A percentile compares a stretch with the other conserved stretches of the same genome.
Conservation (phyloP, 2,797 vertebrate genomes). For the Tamandua tetradactyla region DNA sequence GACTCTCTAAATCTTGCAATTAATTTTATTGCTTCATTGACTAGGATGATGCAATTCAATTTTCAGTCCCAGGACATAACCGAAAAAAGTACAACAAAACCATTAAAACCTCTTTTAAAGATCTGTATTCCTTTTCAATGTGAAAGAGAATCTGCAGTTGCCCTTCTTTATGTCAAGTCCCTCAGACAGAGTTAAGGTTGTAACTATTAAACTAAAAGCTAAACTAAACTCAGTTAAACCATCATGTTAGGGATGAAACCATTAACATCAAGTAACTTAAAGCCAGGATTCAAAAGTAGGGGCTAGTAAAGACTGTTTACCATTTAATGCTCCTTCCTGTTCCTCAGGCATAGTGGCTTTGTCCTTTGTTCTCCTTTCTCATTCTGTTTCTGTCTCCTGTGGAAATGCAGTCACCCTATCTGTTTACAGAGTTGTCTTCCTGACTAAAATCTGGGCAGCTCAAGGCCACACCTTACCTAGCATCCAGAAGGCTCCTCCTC, state of each 20-base stretch:
- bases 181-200: neutral
- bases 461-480: neutral
- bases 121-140: neutral
- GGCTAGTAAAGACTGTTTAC: neutral
- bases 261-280: neutral
- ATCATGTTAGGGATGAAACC: neutral
- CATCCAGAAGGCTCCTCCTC: neutral
- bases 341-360: neutral
- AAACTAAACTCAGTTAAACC: neutral
- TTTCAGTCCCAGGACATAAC: neutral
- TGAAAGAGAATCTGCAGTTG: neutral
- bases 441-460: neutral
- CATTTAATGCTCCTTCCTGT: rapidly evolving
- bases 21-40: neutral
- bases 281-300: neutral
- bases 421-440: neutral
- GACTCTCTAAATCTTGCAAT: neutral
- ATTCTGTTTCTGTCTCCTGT: neutral
- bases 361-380: neutral
- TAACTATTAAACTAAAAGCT: neutral
- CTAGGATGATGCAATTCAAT: neutral
- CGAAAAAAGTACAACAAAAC: neutral
- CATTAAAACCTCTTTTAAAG: neutral
- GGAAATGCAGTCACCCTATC: neutral
- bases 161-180: neutral